These are phyloP conservation scores for Octopus bimaculoides DNA, from an alignment of 1,140 invertebrate genomes.

Conservation along the genomic window DNA sequence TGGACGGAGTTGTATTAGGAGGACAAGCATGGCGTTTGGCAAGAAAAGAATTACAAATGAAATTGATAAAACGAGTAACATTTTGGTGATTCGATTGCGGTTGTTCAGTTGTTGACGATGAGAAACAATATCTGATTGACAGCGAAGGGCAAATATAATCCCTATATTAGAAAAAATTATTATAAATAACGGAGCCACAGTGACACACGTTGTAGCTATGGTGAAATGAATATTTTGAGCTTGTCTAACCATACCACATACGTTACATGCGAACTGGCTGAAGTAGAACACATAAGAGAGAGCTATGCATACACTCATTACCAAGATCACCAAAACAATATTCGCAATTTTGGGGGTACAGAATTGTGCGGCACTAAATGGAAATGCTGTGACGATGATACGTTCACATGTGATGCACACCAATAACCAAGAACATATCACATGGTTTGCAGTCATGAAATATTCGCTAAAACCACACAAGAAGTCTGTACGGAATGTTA, in stretches of 20 bases:
- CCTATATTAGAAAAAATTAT: slow-evolving; percentile 24
- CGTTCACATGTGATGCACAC: slow-evolving; percentile 22
- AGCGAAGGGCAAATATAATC: slow-evolving; percentile 19
- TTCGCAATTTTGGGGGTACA: slow-evolving; percentile 9
- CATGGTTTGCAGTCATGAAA: slow-evolving; percentile 20
- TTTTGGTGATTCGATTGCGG: slow-evolving; percentile 78
- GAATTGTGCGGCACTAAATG: slow-evolving; percentile 11
- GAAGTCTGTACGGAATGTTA: slow-evolving; percentile 9
- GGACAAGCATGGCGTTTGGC: slow-evolving; percentile 14
- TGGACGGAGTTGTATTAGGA: background rate
- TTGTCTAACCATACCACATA: slow-evolving; percentile 12
- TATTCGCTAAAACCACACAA: slow-evolving; percentile 20
- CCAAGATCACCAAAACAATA: slow-evolving; percentile 9
- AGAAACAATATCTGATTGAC: slow-evolving; percentile 53
- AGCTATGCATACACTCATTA: background rate
- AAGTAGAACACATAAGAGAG: slow-evolving; percentile 15
- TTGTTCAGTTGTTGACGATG: slow-evolving; percentile 72
- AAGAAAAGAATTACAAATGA: slow-evolving; percentile 3
- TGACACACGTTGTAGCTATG: slow-evolving; percentile 24
- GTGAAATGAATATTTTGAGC: slow-evolving; percentile 23
- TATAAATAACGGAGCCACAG: slow-evolving; percentile 21
- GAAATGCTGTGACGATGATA: slow-evolving; percentile 20
- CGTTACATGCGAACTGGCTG: slow-evolving; percentile 13
- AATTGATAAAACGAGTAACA: slow-evolving; percentile 66
- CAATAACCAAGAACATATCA: slow-evolving; percentile 23